phyloP scores from a whole-genome alignment of 2,797 vertebrate species.

The Eremophila alpestris region DNA sequence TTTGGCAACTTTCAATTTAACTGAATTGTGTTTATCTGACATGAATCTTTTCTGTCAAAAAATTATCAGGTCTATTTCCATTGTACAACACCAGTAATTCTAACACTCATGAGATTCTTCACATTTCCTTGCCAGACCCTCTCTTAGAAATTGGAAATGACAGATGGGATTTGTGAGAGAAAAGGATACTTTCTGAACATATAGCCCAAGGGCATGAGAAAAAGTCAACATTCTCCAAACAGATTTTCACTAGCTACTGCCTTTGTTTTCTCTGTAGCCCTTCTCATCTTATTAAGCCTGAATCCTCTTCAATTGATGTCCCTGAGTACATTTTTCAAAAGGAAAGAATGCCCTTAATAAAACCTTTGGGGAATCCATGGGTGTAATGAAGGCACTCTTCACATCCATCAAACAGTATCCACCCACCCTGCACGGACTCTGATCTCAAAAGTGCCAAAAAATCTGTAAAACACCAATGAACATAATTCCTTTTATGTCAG shows the following conservation, averaged over 20 bases:
- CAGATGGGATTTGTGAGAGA: slow-evolving; percentile 24
- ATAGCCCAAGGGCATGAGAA: neutral
- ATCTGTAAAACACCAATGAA: neutral
- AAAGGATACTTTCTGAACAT: slow-evolving; percentile 4
- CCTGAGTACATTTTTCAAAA: neutral
- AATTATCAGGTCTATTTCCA: neutral
- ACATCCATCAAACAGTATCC: neutral
- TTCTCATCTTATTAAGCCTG: neutral
- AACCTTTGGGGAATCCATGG: neutral
- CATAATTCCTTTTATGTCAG: neutral
- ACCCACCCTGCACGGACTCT: neutral
- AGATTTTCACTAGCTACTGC: neutral
- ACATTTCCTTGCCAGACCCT: neutral
- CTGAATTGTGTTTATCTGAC: neutral
- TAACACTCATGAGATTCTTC: neutral
- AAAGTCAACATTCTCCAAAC: neutral
- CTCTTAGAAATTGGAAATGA: slow-evolving; percentile 33
- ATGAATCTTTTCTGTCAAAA: neutral
- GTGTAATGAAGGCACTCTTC: neutral
- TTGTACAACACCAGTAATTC: slow-evolving; percentile 1
- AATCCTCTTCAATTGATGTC: neutral
- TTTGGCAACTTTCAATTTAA: neutral
- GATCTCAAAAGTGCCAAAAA: neutral
- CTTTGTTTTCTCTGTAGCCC: slow-evolving; percentile 22
- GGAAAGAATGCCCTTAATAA: neutral